phyloP scores from a whole-genome alignment of 1,140 invertebrate genomes.

The Ostrea denselamellosa region DNA sequence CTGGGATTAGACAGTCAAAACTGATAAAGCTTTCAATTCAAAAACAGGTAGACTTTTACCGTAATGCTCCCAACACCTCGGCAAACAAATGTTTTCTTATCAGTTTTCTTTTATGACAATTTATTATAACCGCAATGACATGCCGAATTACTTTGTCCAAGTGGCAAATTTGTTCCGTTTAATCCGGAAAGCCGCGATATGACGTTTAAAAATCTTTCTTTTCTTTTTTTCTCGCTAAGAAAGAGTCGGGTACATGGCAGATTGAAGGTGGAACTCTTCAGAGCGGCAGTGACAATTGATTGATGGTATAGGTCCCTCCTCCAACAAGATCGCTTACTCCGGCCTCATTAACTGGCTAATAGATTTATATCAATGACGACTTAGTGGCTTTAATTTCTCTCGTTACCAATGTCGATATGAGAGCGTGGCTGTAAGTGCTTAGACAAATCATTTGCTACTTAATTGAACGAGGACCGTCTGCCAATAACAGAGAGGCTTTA shows the following conservation, averaged over 20 bases:
- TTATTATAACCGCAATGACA: slow-evolving; percentile 17
- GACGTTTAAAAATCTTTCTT: not conserved
- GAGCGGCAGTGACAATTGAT: not conserved
- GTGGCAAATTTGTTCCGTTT: slow-evolving; percentile 22
- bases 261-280: not conserved
- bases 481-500: slow-evolving; percentile 32
- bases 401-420: slow-evolving; percentile 22
- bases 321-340: not conserved
- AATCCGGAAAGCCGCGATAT: not conserved
- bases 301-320: not conserved
- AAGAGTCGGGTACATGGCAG: not conserved
- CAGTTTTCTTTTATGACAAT: slow-evolving; percentile 21
- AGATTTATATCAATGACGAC: slow-evolving; percentile 20
- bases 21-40: slow-evolving; percentile 24
- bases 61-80: slow-evolving; percentile 19
- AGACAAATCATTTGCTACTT: slow-evolving; percentile 37
- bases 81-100: slow-evolving; percentile 26
- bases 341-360: slow-evolving; percentile 36
- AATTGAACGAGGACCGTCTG: slow-evolving; percentile 34
- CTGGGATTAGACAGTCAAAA: not conserved
- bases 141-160: not conserved
- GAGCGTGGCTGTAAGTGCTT: slow-evolving; percentile 36
- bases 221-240: not conserved
- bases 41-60: slow-evolving; percentile 15
- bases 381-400: slow-evolving; percentile 37